phyloP scores from a whole-genome alignment of 2,888 invertebrate genomes.

The Chelonus formosanus region DNA sequence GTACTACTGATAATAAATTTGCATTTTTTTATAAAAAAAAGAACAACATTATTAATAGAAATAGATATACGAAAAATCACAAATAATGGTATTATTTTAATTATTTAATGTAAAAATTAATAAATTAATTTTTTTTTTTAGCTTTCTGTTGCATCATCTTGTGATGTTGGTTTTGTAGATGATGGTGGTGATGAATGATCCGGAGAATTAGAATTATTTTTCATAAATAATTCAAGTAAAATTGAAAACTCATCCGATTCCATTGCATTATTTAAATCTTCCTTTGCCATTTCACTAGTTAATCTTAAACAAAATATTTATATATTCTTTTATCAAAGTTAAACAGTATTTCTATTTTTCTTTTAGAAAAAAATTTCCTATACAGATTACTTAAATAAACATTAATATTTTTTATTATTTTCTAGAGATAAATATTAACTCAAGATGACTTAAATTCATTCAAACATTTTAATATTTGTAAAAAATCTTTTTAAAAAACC shows the following conservation, averaged over 20 bases:
- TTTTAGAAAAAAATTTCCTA: neutral
- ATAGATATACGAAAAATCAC: no score
- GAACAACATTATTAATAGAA: no score
- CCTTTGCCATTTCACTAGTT: constrained; percentile 52
- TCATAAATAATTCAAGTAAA: constrained; percentile 9
- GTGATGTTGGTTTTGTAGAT: no score
- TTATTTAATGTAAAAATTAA: no score
- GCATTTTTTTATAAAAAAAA: no score
- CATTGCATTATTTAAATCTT: constrained; percentile 52
- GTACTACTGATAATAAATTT: no score
- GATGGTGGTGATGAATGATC: no score
- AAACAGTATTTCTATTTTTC: constrained; percentile 41
- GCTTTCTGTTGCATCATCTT: no score
- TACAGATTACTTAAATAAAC: constrained; percentile 9
- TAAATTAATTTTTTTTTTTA: no score
- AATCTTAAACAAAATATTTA: constrained; percentile 28
- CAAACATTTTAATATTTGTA: neutral
- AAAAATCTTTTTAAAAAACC: no score
- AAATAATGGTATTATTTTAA: no score
- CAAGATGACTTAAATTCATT: neutral
- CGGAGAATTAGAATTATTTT: neutral
- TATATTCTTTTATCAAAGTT: no score
- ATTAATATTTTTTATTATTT: neutral
- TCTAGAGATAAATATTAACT: neutral
- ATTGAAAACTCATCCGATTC: constrained; percentile 50